These are phyloP conservation scores for Tetramorium simillimum DNA, from an alignment of 1,140 invertebrate genomes.

Conservation along the genomic window DNA sequence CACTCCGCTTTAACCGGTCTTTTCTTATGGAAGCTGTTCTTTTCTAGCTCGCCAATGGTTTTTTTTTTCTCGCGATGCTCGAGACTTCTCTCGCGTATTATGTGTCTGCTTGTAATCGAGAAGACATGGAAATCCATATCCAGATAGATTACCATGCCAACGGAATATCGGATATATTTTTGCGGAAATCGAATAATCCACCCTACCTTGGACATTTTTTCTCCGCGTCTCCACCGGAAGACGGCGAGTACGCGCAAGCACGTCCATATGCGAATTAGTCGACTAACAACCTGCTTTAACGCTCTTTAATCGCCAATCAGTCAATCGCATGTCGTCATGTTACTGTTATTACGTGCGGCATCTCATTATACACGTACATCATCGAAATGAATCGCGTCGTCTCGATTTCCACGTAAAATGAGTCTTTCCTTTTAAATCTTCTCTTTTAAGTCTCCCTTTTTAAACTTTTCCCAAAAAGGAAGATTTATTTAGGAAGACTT, in stretches of 20 bases:
- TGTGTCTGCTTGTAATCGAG: constrained; percentile 62
- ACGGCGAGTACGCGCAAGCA: constrained; percentile 29
- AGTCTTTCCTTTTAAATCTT: not conserved
- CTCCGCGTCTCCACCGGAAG: constrained; percentile 38
- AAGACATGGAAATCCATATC: constrained; percentile 44
- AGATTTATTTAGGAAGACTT: not conserved
- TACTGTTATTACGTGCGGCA: constrained; percentile 9
- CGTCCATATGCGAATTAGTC: constrained; percentile 68
- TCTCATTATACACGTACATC: not conserved
- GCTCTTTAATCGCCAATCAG: constrained; percentile 76
- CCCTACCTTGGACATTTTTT: constrained; percentile 66
- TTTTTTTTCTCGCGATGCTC: not conserved
- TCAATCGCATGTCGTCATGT: constrained; percentile 58
- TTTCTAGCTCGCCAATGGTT: not conserved
- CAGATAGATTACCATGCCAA: constrained; percentile 32
- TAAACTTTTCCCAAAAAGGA: not conserved
- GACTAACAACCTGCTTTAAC: constrained; percentile 66
- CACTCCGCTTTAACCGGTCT: not conserved
- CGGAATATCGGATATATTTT: constrained; percentile 34
- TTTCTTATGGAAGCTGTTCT: not conserved
- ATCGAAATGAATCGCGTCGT: not conserved
- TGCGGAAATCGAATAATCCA: constrained; percentile 64
- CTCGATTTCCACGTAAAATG: not conserved
- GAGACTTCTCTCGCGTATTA: constrained; percentile 27
- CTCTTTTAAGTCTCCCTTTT: no score